These are phyloP conservation scores for Ferdinandea cuprea DNA, from an alignment of 2,888 invertebrate genomes.

Conservation along the genomic window DNA sequence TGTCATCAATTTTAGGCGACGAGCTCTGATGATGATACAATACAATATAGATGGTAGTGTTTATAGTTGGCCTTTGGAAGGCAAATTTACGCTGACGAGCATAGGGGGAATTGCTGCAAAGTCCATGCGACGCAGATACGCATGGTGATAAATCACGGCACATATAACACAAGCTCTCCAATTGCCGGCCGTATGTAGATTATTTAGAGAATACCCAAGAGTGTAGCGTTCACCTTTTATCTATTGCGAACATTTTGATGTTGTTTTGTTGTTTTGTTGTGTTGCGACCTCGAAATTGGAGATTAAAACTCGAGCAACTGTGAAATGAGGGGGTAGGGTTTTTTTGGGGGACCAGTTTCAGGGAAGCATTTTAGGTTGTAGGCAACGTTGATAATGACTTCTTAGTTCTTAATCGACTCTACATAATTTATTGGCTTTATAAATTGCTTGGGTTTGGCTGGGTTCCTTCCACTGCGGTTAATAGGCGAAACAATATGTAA, in stretches of 20 bases:
- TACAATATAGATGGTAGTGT: constrained; percentile 14
- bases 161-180: constrained; percentile 3
- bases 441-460: constrained; percentile 9
- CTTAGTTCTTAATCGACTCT: constrained; percentile 37
- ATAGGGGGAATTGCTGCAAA: constrained; percentile 10
- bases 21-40: no score
- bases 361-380: neutral
- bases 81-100: neutral
- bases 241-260: neutral
- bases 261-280: neutral
- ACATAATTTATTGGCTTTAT: constrained; percentile 37
- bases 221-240: constrained; percentile 21
- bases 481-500: constrained; percentile 15
- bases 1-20: constrained; percentile 42
- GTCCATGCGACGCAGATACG: constrained; percentile 31
- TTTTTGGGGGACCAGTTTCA: neutral
- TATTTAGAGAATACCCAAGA: constrained; percentile 29
- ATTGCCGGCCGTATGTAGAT: constrained; percentile 38
- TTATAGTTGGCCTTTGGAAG: constrained; percentile 27
- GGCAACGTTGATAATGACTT: constrained; percentile 3
- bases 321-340: neutral
- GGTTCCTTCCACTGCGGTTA: constrained; percentile 4
- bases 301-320: neutral
- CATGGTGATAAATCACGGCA: constrained; percentile 64
- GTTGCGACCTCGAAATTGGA: neutral